A percentile compares a stretch with the other conserved stretches of the same genome.
Evolutionary conservation across 2,797 vertebrate genomes (phyloP).

Genomic region (Thripadectes ignobilis): DNA sequence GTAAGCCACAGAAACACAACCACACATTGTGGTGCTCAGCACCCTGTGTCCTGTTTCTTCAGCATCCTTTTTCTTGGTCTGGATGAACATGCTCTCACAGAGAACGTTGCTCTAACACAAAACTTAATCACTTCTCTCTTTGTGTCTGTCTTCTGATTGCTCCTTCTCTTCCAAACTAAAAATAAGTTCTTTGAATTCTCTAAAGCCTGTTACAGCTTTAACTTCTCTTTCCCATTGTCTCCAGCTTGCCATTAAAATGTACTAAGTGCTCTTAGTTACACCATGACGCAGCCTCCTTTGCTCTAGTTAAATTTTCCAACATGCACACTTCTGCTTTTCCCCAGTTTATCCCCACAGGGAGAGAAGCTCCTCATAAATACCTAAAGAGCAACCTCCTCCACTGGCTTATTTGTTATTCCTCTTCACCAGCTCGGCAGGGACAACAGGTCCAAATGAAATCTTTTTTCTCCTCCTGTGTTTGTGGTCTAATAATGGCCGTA

Average conservation of each 20-base stretch:
- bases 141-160: background rate
- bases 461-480: slow-evolving; percentile 66
- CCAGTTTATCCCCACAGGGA: slow-evolving; percentile 53
- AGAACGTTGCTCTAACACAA: background rate
- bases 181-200: background rate
- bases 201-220: background rate
- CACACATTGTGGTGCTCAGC: background rate
- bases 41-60: background rate
- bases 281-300: slow-evolving; percentile 9
- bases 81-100: background rate
- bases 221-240: background rate
- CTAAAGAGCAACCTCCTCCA: slow-evolving; percentile 64
- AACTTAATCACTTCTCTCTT: slow-evolving; percentile 1
- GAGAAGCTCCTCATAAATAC: slow-evolving; percentile 70
- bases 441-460: slow-evolving; percentile 70
- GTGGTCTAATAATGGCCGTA: slow-evolving; percentile 67
- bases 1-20: background rate
- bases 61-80: background rate
- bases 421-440: slow-evolving; percentile 51
- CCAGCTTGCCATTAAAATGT: slow-evolving; percentile 3
- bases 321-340: slow-evolving; percentile 26
- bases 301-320: slow-evolving; percentile 55
- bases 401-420: slow-evolving; percentile 64
- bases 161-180: slow-evolving; percentile 16
- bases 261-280: slow-evolving; percentile 14